Percentiles rank a stretch among this genome's conserved stretches.
Conservation (phyloP, 2,113 vertebrate genomes). For the Chauna torquata region DNA sequence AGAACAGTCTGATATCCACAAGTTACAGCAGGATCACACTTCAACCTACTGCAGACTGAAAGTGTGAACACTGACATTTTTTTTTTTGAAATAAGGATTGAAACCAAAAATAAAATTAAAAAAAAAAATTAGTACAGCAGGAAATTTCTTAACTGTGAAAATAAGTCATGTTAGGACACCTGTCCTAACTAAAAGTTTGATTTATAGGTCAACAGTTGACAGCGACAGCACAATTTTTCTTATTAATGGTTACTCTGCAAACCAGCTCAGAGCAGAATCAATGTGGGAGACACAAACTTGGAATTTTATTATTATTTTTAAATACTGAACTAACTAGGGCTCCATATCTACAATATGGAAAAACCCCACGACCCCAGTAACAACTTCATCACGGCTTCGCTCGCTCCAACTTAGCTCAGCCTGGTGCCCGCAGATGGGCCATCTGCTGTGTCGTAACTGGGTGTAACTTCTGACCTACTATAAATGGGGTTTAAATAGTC, state of each 20-base stretch:
- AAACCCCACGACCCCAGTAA: not conserved
- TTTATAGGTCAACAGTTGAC: slow-evolving; percentile 24
- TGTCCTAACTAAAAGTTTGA: slow-evolving; percentile 3
- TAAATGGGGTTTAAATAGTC: not conserved
- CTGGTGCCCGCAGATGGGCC: rapidly evolving
- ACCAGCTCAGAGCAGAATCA: slow-evolving; percentile 25
- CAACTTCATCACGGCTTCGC: not conserved
- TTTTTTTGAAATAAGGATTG: slow-evolving; percentile 1
- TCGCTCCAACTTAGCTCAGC: not conserved
- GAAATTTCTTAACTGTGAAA: slow-evolving; percentile 54
- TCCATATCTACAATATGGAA: not conserved
- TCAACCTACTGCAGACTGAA: not conserved
- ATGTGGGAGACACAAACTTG: slow-evolving; percentile 7
- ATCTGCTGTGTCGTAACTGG: not conserved
- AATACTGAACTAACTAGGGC: not conserved
- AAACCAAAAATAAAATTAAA: slow-evolving; percentile 3
- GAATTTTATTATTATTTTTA: not conserved
- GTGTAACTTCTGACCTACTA: not conserved
- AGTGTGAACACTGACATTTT: not conserved
- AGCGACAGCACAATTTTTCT: slow-evolving; percentile 14
- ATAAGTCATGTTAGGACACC: slow-evolving; percentile 23
- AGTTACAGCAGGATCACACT: not conserved
- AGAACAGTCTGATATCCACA: slow-evolving; percentile 12
- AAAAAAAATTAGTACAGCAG: slow-evolving; percentile 43
- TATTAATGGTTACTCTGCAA: slow-evolving; percentile 49